These are phyloP conservation scores for Hemichromis elongatus DNA, from an alignment of 2,113 vertebrate genomes.

Conservation along the genomic window DNA sequence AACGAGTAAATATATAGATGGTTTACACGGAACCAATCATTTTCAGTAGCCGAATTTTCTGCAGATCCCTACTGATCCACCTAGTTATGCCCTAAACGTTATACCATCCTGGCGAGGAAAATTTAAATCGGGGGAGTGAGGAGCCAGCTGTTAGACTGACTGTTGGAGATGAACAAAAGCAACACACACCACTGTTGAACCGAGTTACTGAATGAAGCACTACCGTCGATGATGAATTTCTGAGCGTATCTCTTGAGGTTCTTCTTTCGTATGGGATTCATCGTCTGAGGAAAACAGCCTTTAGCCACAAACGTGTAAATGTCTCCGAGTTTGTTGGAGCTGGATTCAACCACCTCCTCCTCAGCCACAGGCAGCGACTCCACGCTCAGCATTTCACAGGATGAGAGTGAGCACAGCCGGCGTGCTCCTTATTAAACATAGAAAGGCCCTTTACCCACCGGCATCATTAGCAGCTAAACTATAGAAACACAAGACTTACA, in stretches of 20 bases:
- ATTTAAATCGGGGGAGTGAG: not conserved
- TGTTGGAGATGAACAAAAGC: not conserved
- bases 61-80: not conserved
- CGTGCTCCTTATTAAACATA: not conserved
- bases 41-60: not conserved
- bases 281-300: conserved; percentile 80
- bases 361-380: conserved; percentile 82
- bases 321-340: conserved; percentile 77
- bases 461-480: not conserved
- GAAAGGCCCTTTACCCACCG: not conserved
- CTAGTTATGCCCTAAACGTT: not conserved
- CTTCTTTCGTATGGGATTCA: conserved; percentile 82
- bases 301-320: conserved; percentile 84
- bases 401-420: not conserved
- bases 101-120: not conserved
- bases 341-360: conserved; percentile 83
- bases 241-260: conserved; percentile 84
- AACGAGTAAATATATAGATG: not conserved
- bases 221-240: conserved; percentile 84
- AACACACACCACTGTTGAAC: not conserved
- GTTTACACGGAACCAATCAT: not conserved
- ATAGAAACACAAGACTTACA: not conserved
- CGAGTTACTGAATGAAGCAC: not conserved
- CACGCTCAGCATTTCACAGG: conserved; percentile 66
- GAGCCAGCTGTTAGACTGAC: not conserved